Evolutionary conservation across 2,888 invertebrate genomes (phyloP).

Genomic region (Hirudinaria manillensis): DNA sequence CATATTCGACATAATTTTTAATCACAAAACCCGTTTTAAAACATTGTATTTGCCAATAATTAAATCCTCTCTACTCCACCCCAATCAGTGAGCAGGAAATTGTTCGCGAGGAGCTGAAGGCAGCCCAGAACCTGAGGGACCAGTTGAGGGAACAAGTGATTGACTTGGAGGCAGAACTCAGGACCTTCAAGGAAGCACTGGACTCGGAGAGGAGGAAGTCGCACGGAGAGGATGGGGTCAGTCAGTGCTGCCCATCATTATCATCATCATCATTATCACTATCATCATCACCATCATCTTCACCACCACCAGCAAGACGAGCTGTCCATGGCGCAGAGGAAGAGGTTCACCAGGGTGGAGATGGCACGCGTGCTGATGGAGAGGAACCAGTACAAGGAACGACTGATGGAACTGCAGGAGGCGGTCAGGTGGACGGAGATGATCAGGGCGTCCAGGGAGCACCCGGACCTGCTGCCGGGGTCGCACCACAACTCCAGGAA

Average conservation of each 20-base stretch:
- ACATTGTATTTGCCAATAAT: background rate
- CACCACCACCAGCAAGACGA: conserved; percentile 65
- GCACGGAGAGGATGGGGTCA: conserved; percentile 26
- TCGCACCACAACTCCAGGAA: conserved; percentile 53
- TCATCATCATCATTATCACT: background rate
- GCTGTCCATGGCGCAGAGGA: conserved; percentile 67
- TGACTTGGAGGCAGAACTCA: conserved; percentile 82
- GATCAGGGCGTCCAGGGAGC: conserved; percentile 74
- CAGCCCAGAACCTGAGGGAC: conserved; percentile 74
- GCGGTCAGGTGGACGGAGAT: conserved; percentile 95
- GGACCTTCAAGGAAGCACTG: conserved; percentile 68
- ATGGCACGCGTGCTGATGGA: conserved; percentile 99
- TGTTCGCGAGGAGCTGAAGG: conserved; percentile 81
- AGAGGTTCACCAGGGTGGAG: conserved; percentile 94
- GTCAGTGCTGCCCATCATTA: background rate
- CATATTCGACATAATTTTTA: too few species aligned
- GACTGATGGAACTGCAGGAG: conserved; percentile 96
- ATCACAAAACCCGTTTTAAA: too few species aligned
- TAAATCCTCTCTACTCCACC: background rate
- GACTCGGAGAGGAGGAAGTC: conserved; percentile 53
- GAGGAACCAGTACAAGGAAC: conserved; percentile 95
- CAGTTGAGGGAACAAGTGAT: conserved; percentile 74
- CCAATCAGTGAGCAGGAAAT: conserved; percentile 75
- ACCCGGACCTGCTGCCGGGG: conserved; percentile 67
- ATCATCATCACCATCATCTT: background rate